These are phyloP conservation scores for Yponomeuta cagnagella DNA, from an alignment of 2,888 invertebrate species.

Conservation along the genomic window DNA sequence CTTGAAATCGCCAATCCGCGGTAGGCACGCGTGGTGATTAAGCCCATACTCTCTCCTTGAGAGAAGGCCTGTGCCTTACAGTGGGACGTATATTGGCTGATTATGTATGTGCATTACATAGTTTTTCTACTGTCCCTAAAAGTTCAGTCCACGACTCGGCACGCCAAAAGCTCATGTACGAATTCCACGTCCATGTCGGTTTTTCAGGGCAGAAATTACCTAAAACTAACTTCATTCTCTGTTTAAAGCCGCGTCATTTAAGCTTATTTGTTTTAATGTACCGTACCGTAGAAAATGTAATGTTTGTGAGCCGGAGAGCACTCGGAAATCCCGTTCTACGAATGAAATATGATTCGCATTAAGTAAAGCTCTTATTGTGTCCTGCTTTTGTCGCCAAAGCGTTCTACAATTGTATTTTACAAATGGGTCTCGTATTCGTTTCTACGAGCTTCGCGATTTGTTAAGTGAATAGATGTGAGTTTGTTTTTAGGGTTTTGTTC, in stretches of 20 bases:
- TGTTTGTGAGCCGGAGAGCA: constrained; percentile 26
- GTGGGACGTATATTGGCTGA: no score
- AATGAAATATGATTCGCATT: constrained; percentile 67
- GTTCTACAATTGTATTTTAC: constrained; percentile 47
- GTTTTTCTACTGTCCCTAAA: no score
- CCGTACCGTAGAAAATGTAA: constrained; percentile 6
- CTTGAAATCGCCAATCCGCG: no score
- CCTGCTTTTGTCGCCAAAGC: constrained; percentile 54
- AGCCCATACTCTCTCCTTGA: no score
- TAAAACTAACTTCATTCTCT: neutral
- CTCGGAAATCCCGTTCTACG: constrained; percentile 49
- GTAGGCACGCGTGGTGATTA: no score
- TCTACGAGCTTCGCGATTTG: neutral
- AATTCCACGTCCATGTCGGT: neutral
- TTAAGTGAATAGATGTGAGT: neutral
- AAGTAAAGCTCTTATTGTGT: constrained; percentile 60
- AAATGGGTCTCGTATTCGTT: constrained; percentile 34
- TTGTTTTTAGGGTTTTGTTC: neutral
- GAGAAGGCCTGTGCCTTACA: no score
- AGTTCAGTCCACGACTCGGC: neutral
- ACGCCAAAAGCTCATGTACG: neutral
- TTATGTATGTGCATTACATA: no score
- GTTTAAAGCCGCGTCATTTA: constrained; percentile 4
- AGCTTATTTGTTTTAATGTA: constrained; percentile 8
- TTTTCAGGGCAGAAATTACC: neutral